Percentiles rank a stretch among this genome's conserved stretches.
These are phyloP conservation scores for Hyposoter dolosus DNA, from an alignment of 2,888 invertebrate genomes.

Conservation along the genomic window DNA sequence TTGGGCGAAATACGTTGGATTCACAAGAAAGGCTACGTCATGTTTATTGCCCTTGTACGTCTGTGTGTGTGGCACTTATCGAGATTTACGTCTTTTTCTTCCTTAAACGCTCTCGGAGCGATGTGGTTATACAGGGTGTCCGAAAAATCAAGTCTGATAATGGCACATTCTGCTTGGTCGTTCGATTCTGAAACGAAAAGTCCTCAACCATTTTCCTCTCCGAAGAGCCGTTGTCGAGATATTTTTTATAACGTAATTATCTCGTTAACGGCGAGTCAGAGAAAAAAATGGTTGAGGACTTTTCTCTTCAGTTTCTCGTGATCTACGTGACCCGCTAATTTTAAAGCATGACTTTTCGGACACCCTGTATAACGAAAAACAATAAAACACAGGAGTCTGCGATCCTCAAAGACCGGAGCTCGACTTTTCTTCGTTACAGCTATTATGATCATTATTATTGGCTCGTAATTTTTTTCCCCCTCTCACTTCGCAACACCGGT, in stretches of 20 bases:
- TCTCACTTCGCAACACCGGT: slow-evolving; percentile 6
- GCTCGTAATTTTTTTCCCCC: neutral
- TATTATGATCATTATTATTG: neutral
- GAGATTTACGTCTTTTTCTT: neutral
- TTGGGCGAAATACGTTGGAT: slow-evolving; percentile 16
- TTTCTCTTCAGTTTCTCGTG: neutral
- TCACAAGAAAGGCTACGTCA: neutral
- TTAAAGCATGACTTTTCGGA: neutral
- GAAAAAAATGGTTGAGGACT: neutral
- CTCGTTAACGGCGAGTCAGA: neutral
- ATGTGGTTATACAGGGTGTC: neutral
- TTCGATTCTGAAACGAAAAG: neutral
- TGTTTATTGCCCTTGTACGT: neutral
- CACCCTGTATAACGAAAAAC: neutral
- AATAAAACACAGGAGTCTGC: neutral
- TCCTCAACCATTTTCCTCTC: neutral
- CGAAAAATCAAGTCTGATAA: neutral
- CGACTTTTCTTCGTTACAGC: slow-evolving; percentile 12
- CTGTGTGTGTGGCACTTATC: neutral
- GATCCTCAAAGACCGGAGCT: neutral
- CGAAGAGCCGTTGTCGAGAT: neutral
- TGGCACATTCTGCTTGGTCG: neutral
- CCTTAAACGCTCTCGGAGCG: neutral
- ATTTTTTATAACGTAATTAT: neutral
- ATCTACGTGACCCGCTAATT: too few relatives aligned